phyloP scores from a whole-genome alignment of 2,797 vertebrate species.

The Aeoliscus strigatus region DNA sequence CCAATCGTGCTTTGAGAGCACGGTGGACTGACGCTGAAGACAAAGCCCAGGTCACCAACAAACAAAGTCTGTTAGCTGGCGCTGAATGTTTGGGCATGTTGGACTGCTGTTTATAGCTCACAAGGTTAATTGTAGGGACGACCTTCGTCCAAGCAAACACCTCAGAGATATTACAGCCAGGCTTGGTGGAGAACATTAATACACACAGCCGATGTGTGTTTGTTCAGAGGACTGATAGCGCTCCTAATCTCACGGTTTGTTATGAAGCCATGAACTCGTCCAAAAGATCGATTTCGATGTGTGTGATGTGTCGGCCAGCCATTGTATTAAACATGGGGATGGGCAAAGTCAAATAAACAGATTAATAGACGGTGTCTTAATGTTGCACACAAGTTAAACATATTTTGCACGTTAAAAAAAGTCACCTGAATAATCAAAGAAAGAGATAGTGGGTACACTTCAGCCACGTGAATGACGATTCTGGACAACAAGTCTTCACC shows the following conservation, averaged over 20 bases:
- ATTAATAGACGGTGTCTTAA: too few relatives aligned
- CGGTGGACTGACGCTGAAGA: too few relatives aligned
- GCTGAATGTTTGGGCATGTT: conserved; percentile 3
- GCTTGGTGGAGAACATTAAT: conserved; percentile 22
- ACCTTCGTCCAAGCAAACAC: conserved; percentile 61
- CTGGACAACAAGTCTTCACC: conserved; percentile 5
- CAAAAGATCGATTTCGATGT: conserved; percentile 33
- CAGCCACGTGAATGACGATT: conserved; percentile 3
- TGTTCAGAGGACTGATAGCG: conserved; percentile 22
- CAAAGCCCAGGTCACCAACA: too few relatives aligned
- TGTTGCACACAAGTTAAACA: too few relatives aligned
- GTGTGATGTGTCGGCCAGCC: conserved; percentile 27
- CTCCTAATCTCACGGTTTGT: conserved; percentile 46
- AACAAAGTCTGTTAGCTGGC: too few relatives aligned
- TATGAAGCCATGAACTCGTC: conserved; percentile 33
- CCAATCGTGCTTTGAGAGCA: too few relatives aligned
- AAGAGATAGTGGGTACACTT: too few relatives aligned
- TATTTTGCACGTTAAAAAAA: too few relatives aligned
- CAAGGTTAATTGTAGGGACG: conserved; percentile 70
- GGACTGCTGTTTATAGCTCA: conserved; percentile 56
- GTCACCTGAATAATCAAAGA: too few relatives aligned
- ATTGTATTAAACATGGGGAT: conserved; percentile 30
- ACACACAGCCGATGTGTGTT: conserved; percentile 27
- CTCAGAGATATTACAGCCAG: conserved; percentile 43
- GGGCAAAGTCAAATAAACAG: too few relatives aligned